Base-by-base conservation (phyloP, 2,797 vertebrate species). In the Acipenser ruthenus region DNA sequence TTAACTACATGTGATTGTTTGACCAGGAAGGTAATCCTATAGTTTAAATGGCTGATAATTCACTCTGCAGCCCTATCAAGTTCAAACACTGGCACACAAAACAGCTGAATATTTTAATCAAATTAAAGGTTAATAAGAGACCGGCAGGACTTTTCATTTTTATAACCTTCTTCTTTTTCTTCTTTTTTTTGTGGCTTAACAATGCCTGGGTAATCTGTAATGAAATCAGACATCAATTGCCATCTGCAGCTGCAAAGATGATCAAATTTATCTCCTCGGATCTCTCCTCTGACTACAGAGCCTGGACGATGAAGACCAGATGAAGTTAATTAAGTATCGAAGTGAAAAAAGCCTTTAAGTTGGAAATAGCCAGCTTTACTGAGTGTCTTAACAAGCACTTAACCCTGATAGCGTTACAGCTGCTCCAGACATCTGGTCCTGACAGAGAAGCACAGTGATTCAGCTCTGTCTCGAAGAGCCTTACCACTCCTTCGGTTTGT, bases 11-110 rank as follows among this genome's bases (percentile, higher is more conserved):
- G 73, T 70, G 65, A 72, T 71, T 68, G 67, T 71, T 78, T 77
- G 83, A 87, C 85, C 73, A 69, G 61, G 75, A 15, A 79, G 87
- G 86, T 87, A 83, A 74, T 65, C 62, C 68, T 72, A 82, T 84
- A 71, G 75, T 78, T 74, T 75, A 47, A 69, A 75, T 71, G 79
- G 80, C 79, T 78, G 75, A 81, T 79, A 80, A 70, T 65, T 51
- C 50, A 65, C 37, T 37, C 37, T 37, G 37, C 37, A 37, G 37
- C 37, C 37, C 66, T 66, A 81, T 81, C 70, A 70, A 66, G 72
- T 78, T 80, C 71, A 62, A 68, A 65, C 55, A 58, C 55, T 7
- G 6, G 10, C 37, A 11, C 55, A 8, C 53, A 60, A 58, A 58
- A 56, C 55, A 50, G 23, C 50, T n/a, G 65, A 61, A 67, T 63